A percentile compares a stretch with the other conserved stretches of the same genome.
phyloP scores from a whole-genome alignment of 2,113 vertebrate genomes.

The human region DNA sequence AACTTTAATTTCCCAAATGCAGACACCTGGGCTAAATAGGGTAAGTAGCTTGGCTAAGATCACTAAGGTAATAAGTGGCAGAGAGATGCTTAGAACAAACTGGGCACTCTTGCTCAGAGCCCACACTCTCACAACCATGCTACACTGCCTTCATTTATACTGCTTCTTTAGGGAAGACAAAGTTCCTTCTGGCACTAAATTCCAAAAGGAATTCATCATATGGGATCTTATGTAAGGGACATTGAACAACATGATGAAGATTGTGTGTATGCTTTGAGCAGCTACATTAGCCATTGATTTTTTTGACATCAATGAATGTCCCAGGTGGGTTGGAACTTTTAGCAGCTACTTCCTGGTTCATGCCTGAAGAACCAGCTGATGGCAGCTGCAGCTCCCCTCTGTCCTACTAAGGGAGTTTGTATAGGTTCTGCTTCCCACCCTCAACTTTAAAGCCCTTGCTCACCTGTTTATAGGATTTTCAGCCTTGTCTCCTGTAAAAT shows the following conservation, averaged over 20 bases:
- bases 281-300: neutral
- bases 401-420: neutral
- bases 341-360: neutral
- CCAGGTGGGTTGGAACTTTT: neutral
- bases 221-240: neutral
- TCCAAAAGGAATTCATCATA: neutral
- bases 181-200: neutral
- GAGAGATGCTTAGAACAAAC: neutral
- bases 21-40: neutral
- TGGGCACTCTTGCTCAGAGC: neutral
- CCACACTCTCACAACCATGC: neutral
- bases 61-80: neutral
- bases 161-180: neutral
- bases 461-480: neutral
- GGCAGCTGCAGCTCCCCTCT: too few relatives aligned
- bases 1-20: neutral
- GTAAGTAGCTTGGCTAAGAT: neutral
- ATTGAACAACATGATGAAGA: neutral
- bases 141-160: neutral
- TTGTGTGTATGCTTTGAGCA: neutral
- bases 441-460: neutral
- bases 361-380: neutral
- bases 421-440: neutral
- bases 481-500: neutral
- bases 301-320: neutral